phyloP scores from a whole-genome alignment of 2,113 vertebrate genomes.

The Spilogale gracilis region DNA sequence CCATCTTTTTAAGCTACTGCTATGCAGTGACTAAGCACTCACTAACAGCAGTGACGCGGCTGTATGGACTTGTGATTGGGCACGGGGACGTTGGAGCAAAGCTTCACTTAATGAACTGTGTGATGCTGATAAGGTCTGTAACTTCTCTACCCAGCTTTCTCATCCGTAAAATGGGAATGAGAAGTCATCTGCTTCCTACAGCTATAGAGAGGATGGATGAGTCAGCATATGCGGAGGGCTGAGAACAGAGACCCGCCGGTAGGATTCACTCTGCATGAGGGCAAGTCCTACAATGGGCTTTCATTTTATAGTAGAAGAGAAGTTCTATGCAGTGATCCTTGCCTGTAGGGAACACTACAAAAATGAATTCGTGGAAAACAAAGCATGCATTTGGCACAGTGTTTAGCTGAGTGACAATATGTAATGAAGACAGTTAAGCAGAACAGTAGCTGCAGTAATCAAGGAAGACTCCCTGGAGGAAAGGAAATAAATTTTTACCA shows the following conservation, averaged over 20 bases:
- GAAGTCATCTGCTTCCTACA: neutral
- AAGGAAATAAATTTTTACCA: neutral
- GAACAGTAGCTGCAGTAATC: neutral
- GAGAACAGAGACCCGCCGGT: accelerated
- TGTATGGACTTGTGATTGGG: neutral
- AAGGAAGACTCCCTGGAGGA: slow-evolving; percentile 30
- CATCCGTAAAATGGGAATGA: neutral
- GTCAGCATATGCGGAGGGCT: neutral
- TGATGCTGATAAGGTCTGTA: neutral
- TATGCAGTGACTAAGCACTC: neutral
- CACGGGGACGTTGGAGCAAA: neutral
- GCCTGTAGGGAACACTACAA: too few relatives aligned
- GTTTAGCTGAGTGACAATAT: neutral
- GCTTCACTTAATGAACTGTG: neutral
- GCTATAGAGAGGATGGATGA: neutral
- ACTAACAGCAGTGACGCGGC: neutral
- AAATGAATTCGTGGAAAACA: neutral
- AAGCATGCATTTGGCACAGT: neutral
- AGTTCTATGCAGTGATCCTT: neutral
- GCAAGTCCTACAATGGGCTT: neutral
- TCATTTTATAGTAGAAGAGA: neutral
- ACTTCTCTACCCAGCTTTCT: neutral
- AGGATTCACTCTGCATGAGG: neutral
- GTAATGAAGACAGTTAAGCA: neutral
- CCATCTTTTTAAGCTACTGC: neutral